These are phyloP conservation scores for Latrodectus hesperus DNA, from an alignment of 2,888 invertebrate species.

Conservation along the genomic window DNA sequence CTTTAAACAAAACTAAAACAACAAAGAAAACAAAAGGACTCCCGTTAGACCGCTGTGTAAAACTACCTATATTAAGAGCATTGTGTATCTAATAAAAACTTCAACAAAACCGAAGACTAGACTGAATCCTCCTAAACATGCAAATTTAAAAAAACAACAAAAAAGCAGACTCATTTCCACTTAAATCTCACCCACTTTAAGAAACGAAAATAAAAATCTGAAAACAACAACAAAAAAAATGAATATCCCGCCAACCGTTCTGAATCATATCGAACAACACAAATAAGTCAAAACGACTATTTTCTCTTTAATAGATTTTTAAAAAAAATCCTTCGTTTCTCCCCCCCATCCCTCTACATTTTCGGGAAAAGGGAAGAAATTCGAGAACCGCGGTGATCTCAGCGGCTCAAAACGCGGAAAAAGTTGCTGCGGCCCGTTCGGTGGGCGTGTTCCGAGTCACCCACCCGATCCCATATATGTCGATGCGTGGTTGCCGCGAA, in stretches of 20 bases:
- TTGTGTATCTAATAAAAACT: too few species aligned
- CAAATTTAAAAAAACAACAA: too few species aligned
- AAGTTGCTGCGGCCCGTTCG: background rate
- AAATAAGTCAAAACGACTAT: conserved; percentile 4
- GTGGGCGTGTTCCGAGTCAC: conserved; percentile 28
- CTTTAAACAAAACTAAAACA: too few species aligned
- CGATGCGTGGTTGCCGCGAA: conserved; percentile 23
- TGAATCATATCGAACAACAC: background rate
- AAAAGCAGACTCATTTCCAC: too few species aligned
- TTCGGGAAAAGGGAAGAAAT: conserved; percentile 21
- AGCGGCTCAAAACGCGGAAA: conserved; percentile 46
- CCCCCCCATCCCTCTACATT: background rate
- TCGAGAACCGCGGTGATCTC: conserved; percentile 35
- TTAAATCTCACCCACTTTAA: too few species aligned
- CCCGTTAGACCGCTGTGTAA: too few species aligned
- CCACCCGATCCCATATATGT: conserved; percentile 59
- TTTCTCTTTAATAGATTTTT: background rate
- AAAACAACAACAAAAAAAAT: conserved; percentile 1
- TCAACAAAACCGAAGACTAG: too few species aligned
- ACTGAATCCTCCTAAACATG: too few species aligned
- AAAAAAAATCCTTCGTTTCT: background rate
- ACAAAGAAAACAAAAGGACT: too few species aligned
- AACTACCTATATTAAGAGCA: too few species aligned
- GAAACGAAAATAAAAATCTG: background rate
- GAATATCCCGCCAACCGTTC: conserved; percentile 7